These are phyloP conservation scores for Thermophis baileyi DNA, from an alignment of 2,113 vertebrate genomes.

Conservation along the genomic window DNA sequence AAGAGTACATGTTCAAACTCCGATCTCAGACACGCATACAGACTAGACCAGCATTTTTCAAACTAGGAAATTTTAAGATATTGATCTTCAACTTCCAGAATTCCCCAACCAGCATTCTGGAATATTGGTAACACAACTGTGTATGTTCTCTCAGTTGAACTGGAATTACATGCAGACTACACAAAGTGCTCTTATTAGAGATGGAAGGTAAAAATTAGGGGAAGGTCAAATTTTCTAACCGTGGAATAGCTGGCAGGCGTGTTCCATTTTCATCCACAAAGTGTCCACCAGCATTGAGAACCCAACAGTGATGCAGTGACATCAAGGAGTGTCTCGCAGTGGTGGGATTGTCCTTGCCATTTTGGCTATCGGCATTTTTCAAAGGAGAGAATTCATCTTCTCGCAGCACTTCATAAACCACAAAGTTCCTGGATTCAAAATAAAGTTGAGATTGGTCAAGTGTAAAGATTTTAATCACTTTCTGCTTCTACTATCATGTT, in stretches of 20 bases:
- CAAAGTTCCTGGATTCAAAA: conserved; percentile 80
- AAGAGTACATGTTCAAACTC: background rate
- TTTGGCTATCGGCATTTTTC: conserved; percentile 95
- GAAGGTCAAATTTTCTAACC: conserved; percentile 67
- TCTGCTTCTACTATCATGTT: background rate
- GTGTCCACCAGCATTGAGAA: conserved; percentile 90
- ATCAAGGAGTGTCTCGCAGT: conserved; percentile 87
- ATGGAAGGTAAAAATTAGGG: accelerated
- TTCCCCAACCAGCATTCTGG: background rate
- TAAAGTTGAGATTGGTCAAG: accelerated
- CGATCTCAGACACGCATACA: background rate
- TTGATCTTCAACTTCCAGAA: background rate
- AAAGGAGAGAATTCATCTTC: conserved; percentile 96
- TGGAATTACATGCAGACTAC: background rate
- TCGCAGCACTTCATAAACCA: conserved; percentile 89
- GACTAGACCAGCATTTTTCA: background rate
- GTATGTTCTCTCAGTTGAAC: background rate
- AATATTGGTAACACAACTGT: background rate
- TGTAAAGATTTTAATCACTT: background rate
- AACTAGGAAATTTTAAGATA: background rate
- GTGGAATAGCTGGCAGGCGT: conserved; percentile 88
- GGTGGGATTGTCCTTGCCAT: conserved; percentile 95
- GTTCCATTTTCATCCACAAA: conserved; percentile 92
- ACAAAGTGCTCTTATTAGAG: background rate
- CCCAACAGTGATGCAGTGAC: conserved; percentile 98